These are phyloP conservation scores for Pandemis heparana DNA, from an alignment of 2,888 invertebrate species.

Conservation along the genomic window DNA sequence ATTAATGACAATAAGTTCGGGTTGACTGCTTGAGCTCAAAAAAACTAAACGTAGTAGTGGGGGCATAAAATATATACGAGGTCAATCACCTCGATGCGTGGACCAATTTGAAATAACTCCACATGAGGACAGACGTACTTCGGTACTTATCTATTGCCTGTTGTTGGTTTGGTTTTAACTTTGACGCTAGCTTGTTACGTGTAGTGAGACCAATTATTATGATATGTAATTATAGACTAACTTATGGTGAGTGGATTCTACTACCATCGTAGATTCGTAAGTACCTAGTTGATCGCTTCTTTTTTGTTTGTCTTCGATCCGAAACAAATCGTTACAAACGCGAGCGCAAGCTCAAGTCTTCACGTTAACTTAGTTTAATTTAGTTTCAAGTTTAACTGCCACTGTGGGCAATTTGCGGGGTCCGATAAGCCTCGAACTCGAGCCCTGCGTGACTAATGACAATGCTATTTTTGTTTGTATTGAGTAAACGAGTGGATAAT, in stretches of 20 bases:
- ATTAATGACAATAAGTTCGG: constrained; percentile 71
- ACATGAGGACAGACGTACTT: constrained; percentile 55
- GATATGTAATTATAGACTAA: constrained; percentile 14
- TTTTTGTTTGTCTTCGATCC: neutral
- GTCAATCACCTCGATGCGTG: constrained; percentile 74
- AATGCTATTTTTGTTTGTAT: constrained; percentile 70
- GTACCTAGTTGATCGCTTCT: neutral
- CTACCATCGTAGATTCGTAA: neutral
- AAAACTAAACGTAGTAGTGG: constrained; percentile 61
- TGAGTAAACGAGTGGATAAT: constrained; percentile 67
- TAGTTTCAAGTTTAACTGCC: constrained; percentile 53
- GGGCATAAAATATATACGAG: constrained; percentile 60
- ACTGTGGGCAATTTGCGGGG: constrained; percentile 54
- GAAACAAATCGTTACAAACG: neutral
- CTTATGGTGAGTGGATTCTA: neutral
- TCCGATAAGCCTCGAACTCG: constrained; percentile 62
- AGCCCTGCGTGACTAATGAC: constrained; percentile 71
- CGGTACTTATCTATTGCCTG: constrained; percentile 43
- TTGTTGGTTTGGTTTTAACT: constrained; percentile 2
- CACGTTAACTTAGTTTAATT: neutral
- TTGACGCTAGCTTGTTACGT: constrained; percentile 27
- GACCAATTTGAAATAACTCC: constrained; percentile 73
- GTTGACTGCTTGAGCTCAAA: constrained; percentile 69
- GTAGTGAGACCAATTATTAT: constrained; percentile 30
- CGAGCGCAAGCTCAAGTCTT: neutral